Percentiles rank a stretch among this genome's conserved stretches.
Conservation (phyloP, 2,888 invertebrate genomes). For the Caenorhabditis doughertyi region DNA sequence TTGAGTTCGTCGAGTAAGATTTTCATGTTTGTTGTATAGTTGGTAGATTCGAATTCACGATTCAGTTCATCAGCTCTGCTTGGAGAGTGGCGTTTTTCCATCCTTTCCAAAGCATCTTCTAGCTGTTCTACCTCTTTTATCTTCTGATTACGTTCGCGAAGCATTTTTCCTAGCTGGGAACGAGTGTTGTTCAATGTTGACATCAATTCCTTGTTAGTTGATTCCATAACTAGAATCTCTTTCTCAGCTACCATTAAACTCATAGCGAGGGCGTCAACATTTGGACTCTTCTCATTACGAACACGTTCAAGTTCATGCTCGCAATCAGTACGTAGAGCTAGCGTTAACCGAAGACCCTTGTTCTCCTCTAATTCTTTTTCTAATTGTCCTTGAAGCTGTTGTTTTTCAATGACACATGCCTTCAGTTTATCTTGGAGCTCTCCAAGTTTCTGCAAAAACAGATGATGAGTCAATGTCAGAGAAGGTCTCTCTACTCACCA, state of each 20-base stretch:
- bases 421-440: constrained; percentile 6
- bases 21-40: not conserved
- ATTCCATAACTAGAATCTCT: constrained; percentile 27
- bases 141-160: constrained; percentile 32
- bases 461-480: not conserved
- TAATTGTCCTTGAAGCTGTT: not conserved
- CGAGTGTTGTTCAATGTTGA: constrained; percentile 2
- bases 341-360: not conserved
- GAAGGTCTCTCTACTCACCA: not conserved
- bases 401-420: not conserved
- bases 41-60: not conserved
- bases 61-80: not conserved
- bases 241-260: too few relatives aligned
- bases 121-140: constrained; percentile 13
- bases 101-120: constrained; percentile 12
- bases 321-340: constrained; percentile 25
- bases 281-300: constrained; percentile 2
- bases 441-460: not conserved
- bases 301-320: constrained; percentile 17
- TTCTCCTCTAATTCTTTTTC: constrained; percentile 22
- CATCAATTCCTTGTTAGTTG: constrained; percentile 29
- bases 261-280: too few relatives aligned
- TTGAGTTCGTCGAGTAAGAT: constrained; percentile 5
- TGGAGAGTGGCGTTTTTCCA: not conserved
- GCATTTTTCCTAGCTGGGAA: constrained; percentile 5